A percentile compares a stretch with the other conserved stretches of the same genome.
Conservation (phyloP, 2,113 vertebrate genomes). For the Syngnathoides biaculeatus region DNA sequence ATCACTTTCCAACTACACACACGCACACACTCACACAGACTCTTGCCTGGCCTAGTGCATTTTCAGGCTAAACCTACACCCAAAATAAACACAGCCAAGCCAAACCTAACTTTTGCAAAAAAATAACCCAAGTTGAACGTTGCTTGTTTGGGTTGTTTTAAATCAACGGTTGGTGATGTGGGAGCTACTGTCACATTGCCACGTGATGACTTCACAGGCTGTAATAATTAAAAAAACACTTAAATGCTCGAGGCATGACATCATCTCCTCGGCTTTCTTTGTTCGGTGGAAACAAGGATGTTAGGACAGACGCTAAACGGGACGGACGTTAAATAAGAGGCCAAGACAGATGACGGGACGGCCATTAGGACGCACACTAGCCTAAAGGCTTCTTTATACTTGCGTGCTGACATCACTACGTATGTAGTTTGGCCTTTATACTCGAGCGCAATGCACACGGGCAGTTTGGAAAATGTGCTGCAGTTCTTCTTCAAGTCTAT, state of each 20-base stretch:
- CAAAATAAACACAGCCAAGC: neutral
- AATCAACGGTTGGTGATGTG: neutral
- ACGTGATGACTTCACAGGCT: slow-evolving; percentile 55
- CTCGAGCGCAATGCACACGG: no score
- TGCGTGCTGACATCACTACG: no score
- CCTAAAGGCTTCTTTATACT: no score
- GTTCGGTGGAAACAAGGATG: slow-evolving; percentile 31
- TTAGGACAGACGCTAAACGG: neutral
- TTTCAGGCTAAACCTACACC: neutral
- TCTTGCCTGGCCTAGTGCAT: neutral
- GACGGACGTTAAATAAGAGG: neutral
- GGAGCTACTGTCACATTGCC: neutral
- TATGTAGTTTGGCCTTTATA: no score
- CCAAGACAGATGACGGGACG: neutral
- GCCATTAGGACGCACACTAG: no score
- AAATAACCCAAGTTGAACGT: neutral
- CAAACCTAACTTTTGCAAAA: neutral
- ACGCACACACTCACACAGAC: neutral
- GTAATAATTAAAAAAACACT: slow-evolving; percentile 37
- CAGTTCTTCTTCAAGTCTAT: no score
- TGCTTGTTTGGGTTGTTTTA: slow-evolving; percentile 3
- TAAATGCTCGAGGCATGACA: slow-evolving; percentile 39
- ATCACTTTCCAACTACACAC: slow-evolving; percentile 13
- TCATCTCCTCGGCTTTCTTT: slow-evolving; percentile 45
- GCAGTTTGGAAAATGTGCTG: no score